phyloP scores from a whole-genome alignment of 2,113 vertebrate genomes.

The Psilopogon haemacephalus region DNA sequence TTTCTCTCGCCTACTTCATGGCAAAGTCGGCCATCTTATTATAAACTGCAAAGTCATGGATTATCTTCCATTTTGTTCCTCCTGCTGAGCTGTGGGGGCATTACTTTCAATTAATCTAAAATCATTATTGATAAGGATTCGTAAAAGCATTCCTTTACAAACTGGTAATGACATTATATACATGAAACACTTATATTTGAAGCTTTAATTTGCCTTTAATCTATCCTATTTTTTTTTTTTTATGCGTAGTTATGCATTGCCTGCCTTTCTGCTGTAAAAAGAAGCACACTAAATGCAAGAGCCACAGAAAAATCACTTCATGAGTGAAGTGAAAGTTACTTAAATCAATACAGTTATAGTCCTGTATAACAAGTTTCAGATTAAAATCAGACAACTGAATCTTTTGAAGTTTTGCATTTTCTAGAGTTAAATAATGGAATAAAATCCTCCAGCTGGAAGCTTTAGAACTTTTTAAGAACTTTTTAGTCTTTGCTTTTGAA shows the following conservation, averaged over 20 bases:
- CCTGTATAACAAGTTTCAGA: not conserved
- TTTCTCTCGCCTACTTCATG: not conserved
- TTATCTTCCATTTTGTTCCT: constrained; percentile 10
- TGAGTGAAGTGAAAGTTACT: not conserved
- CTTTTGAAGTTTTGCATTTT: not conserved
- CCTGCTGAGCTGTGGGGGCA: not conserved
- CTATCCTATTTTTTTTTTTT: not conserved
- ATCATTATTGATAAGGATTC: not conserved
- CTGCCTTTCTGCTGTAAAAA: not conserved
- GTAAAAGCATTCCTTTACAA: not conserved
- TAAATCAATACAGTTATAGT: not conserved
- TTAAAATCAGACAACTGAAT: not conserved
- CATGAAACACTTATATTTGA: not conserved
- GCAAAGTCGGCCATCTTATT: not conserved
- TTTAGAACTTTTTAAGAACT: not conserved
- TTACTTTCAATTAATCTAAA: not conserved
- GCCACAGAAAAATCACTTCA: not conserved
- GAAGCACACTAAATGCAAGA: not conserved
- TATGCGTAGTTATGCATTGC: not conserved
- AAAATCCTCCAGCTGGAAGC: not conserved
- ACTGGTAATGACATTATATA: not conserved
- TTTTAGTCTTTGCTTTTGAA: not conserved
- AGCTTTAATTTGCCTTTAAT: not conserved
- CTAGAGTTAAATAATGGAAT: not conserved
- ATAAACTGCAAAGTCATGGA: not conserved